These are phyloP conservation scores for Zaprionus africanus DNA, from an alignment of 1,140 invertebrate genomes.

Conservation along the genomic window DNA sequence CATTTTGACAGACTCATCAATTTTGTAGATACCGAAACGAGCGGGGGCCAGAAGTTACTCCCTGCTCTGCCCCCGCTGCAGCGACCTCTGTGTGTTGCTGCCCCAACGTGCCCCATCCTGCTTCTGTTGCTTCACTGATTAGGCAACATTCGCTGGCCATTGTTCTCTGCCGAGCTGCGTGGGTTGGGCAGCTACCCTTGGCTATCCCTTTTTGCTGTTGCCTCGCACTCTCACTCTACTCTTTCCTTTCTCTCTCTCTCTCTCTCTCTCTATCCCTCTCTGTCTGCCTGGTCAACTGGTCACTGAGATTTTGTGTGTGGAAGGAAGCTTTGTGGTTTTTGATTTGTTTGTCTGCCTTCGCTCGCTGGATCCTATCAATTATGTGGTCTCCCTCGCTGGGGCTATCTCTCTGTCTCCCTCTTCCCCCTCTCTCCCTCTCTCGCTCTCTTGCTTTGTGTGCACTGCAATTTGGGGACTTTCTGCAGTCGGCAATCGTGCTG, in stretches of 20 bases:
- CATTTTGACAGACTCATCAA: conserved; percentile 84
- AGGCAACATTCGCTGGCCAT: conserved; percentile 52
- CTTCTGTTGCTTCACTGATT: conserved; percentile 36
- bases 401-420: background rate
- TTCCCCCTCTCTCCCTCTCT: background rate
- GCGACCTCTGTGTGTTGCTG: background rate
- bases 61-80: background rate
- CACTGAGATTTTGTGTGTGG: conserved; percentile 34
- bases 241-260: background rate
- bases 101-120: background rate
- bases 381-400: conserved; percentile 27
- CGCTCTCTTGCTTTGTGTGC: conserved; percentile 4
- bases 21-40: conserved; percentile 76
- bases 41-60: background rate
- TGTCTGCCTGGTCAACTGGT: conserved; percentile 19
- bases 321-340: conserved; percentile 78
- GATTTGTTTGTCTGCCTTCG: conserved; percentile 69
- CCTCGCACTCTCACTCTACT: background rate
- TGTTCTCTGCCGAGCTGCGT: conserved; percentile 39
- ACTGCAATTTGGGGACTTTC: conserved; percentile 43
- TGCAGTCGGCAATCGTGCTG: conserved; percentile 37
- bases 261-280: background rate
- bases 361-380: conserved; percentile 63
- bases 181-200: conserved; percentile 26
- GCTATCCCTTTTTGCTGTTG: background rate